These are phyloP conservation scores for Toxotes jaculatrix DNA, from an alignment of 2,113 vertebrate species.

Conservation along the genomic window DNA sequence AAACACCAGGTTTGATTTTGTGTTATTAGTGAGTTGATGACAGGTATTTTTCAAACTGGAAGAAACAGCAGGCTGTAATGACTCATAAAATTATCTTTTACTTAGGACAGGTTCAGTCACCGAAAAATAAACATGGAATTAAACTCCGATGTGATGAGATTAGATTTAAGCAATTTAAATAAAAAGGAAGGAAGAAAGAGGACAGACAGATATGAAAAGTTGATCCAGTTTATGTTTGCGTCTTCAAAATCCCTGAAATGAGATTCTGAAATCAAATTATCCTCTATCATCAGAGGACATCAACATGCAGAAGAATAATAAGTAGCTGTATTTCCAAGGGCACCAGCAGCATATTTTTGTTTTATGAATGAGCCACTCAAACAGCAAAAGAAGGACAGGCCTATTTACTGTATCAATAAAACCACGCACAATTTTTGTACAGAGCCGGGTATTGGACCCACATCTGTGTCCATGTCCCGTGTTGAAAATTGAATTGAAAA, in stretches of 20 bases:
- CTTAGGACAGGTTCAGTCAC: background rate
- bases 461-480: too few relatives aligned
- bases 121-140: background rate
- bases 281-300: slow-evolving; percentile 16
- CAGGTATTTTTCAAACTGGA: background rate
- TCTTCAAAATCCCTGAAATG: slow-evolving; percentile 42
- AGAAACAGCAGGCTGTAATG: background rate
- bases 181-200: background rate
- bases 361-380: background rate
- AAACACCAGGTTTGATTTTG: slow-evolving; percentile 22
- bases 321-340: slow-evolving; percentile 13
- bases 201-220: slow-evolving; percentile 10
- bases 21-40: background rate
- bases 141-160: slow-evolving; percentile 34
- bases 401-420: background rate
- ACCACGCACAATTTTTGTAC: background rate
- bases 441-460: background rate
- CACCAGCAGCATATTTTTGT: background rate
- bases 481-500: too few relatives aligned
- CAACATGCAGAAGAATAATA: slow-evolving; percentile 30
- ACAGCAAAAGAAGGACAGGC: background rate
- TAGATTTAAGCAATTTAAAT: slow-evolving; percentile 19
- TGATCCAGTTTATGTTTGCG: slow-evolving; percentile 30
- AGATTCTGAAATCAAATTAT: slow-evolving; percentile 27
- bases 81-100: slow-evolving; percentile 3